Evolutionary conservation across 2,888 invertebrate genomes (phyloP).

Genomic region (Philaethria dido): DNA sequence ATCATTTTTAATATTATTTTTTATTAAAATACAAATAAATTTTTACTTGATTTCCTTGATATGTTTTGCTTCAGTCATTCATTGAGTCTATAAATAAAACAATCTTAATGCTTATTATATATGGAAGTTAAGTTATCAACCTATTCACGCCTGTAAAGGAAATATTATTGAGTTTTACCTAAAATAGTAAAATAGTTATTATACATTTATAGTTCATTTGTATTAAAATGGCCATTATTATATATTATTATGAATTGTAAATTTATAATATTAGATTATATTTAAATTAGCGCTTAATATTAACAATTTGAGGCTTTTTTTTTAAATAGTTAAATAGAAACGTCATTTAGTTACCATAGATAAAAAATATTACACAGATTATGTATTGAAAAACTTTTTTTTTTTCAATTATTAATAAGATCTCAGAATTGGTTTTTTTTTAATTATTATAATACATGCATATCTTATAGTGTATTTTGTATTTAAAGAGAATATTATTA

Average conservation of each 20-base stretch:
- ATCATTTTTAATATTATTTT: too few species aligned
- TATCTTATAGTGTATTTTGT: background rate
- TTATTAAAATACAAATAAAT: too few species aligned
- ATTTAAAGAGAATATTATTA: background rate
- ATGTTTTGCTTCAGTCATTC: too few species aligned
- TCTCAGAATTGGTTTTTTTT: background rate
- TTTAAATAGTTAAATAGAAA: slow-evolving; percentile 25
- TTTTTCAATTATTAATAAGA: background rate
- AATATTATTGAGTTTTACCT: too few species aligned
- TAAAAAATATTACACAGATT: slow-evolving; percentile 29
- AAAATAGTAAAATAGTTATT: background rate
- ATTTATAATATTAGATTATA: slow-evolving; percentile 27
- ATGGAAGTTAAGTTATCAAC: too few species aligned
- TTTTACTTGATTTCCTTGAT: too few species aligned
- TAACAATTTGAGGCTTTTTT: slow-evolving; percentile 36
- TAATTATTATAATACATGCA: background rate
- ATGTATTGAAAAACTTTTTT: slow-evolving; percentile 2
- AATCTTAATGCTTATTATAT: too few species aligned
- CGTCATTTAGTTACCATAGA: slow-evolving; percentile 37
- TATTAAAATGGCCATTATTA: slow-evolving; percentile 31
- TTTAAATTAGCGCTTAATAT: slow-evolving; percentile 22
- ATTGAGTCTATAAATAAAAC: too few species aligned
- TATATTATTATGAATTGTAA: slow-evolving; percentile 26
- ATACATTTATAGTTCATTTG: background rate
- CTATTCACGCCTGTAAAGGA: too few species aligned